Evolutionary conservation across 2,888 invertebrate genomes (phyloP).

Genomic region (Smittia sp.): DNA sequence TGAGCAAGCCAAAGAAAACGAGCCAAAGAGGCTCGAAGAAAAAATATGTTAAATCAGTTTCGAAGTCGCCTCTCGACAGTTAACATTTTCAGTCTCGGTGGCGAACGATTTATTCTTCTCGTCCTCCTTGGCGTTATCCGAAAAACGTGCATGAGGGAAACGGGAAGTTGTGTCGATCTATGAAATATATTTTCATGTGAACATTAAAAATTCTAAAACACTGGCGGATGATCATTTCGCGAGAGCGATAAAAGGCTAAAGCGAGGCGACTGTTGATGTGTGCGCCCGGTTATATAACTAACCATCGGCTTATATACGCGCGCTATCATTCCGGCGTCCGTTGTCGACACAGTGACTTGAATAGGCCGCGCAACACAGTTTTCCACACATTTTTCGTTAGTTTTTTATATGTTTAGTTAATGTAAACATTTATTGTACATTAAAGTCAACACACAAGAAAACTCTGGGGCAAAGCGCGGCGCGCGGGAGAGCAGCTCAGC

Average conservation of each 20-base stretch:
- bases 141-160: too few species aligned
- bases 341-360: constrained; percentile 9
- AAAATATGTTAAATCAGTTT: constrained; percentile 35
- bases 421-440: constrained; percentile 38
- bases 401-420: constrained; percentile 31
- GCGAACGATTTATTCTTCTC: too few species aligned
- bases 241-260: neutral
- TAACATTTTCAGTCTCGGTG: neutral
- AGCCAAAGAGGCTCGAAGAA: neutral
- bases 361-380: neutral
- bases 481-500: constrained; percentile 3
- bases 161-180: too few species aligned
- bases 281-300: neutral
- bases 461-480: neutral
- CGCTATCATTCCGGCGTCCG: neutral
- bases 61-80: constrained; percentile 28
- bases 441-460: constrained; percentile 28
- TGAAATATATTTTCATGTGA: too few species aligned
- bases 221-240: neutral
- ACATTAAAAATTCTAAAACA: too few species aligned
- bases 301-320: neutral
- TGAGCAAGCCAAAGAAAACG: constrained; percentile 17
- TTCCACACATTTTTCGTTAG: neutral
- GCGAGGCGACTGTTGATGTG: neutral
- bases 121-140: too few species aligned